phyloP scores from a whole-genome alignment of 92 coral and sea anemone species.

The Chrysogorgia sp. region DNA sequence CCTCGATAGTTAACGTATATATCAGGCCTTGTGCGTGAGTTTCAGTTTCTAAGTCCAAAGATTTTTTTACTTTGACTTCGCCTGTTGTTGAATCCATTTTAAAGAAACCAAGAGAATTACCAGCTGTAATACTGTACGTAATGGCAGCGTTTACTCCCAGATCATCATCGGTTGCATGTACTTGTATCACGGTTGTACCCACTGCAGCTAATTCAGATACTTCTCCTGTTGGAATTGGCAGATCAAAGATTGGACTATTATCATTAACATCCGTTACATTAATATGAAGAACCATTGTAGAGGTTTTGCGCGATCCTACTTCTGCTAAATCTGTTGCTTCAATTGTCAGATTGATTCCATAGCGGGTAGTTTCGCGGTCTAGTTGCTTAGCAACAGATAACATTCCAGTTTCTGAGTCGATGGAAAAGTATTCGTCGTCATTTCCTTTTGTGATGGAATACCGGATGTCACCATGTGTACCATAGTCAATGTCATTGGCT shows the following conservation, averaged over 20 bases:
- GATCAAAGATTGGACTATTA: conserved; percentile 73
- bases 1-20: conserved; percentile 63
- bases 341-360: conserved; percentile 53
- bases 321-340: conserved; percentile 71
- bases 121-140: conserved; percentile 68
- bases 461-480: conserved; percentile 28
- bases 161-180: conserved; percentile 81
- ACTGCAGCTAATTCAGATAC: conserved; percentile 77
- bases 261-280: conserved; percentile 78
- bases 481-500: conserved; percentile 10
- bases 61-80: conserved; percentile 64
- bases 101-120: conserved; percentile 75
- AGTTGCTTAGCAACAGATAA: conserved; percentile 63
- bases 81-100: conserved; percentile 73
- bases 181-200: conserved; percentile 73
- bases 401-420: conserved; percentile 65
- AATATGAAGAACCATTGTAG: conserved; percentile 67
- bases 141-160: conserved; percentile 70
- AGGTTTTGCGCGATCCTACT: conserved; percentile 67
- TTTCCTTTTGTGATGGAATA: conserved; percentile 65
- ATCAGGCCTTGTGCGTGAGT: conserved; percentile 61
- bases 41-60: conserved; percentile 66
- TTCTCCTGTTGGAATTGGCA: conserved; percentile 48
- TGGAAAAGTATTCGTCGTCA: conserved; percentile 66
- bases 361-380: conserved; percentile 68